Percentiles rank a stretch among this genome's conserved stretches.
phyloP scores from a whole-genome alignment of 2,888 invertebrate genomes.

The Oscheius sp. region DNA sequence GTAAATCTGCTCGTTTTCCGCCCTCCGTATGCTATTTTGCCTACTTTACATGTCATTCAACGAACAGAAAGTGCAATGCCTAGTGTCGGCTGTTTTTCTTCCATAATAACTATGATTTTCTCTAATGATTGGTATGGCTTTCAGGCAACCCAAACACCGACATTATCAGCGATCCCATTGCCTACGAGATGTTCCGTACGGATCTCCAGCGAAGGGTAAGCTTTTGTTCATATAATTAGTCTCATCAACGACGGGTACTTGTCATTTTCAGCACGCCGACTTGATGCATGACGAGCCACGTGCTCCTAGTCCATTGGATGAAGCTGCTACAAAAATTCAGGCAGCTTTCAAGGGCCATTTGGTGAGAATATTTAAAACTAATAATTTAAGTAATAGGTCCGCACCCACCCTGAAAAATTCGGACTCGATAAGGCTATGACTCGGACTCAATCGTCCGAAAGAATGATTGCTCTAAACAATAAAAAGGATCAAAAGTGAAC shows the following conservation, averaged over 20 bases:
- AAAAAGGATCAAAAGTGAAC: constrained; percentile 67
- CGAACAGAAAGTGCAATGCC: not conserved
- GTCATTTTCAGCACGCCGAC: constrained; percentile 19
- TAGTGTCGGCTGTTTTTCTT: not conserved
- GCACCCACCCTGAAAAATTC: constrained; percentile 78
- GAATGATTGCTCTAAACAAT: constrained; percentile 55
- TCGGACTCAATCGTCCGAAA: constrained; percentile 63
- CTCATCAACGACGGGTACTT: not conserved
- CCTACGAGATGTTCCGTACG: constrained; percentile 65
- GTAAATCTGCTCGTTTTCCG: constrained; percentile 6
- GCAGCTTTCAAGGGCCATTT: constrained; percentile 89
- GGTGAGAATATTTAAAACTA: constrained; percentile 74
- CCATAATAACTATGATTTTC: not conserved
- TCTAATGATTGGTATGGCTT: constrained; percentile 17
- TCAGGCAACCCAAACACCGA: constrained; percentile 59
- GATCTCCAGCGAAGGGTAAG: constrained; percentile 70
- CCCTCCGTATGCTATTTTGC: not conserved
- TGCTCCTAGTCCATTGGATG: constrained; percentile 68
- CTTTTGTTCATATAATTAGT: no score
- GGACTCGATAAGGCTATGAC: constrained; percentile 78
- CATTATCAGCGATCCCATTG: constrained; percentile 59
- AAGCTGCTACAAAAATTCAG: constrained; percentile 84
- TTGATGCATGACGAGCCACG: constrained; percentile 22
- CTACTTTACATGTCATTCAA: not conserved
- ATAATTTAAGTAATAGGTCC: constrained; percentile 72